Evolutionary conservation across 23 tunicate species (phyloP), one percentile per base, ranked within the genome.

Genomic region (Ciona savignyi): DNA sequence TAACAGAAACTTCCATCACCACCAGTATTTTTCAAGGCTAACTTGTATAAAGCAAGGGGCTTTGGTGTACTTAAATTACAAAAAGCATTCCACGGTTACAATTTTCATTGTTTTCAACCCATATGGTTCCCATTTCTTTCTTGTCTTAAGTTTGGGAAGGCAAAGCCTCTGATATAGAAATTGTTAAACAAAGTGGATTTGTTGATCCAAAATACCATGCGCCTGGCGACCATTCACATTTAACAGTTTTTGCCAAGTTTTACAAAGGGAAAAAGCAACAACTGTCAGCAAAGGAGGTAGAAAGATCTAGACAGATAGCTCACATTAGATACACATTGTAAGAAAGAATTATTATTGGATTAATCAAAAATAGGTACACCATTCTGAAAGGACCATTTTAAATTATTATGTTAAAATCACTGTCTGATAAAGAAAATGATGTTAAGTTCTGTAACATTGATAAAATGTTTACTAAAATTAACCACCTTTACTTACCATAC

Each of bases 101-200:
- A 25, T 76, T 23, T 66, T 76, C 29, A 34, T 76, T 33, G 60
- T 25, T 4, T 32, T 27, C 30, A 33, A 42, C 24, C 80, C 80
- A 26, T 68, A 65, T 22, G 80, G 80, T 31, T 29, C 56, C n/a
- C 15, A 66, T 76, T 30, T 30, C 73, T 2, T 76, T 29, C 27
- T 19, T 76, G 21, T 65, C 72, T 11, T 32, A 66, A 31, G 80
- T 32, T 15, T 76, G 73, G 73, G 80, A 56, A 11, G 80, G 80
- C 0, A 65, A 72, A 65, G 72, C 67, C 33, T 65, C 73, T 0
- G 80, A 76, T 27, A 33, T 49, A 4, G 30, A 26, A n/a, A 0
- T 74, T 27, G 67, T 60, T 20, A 26, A 23, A 74, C 29, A 25
- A 3, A 6, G 27, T 23, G 32, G 21, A 20, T 74, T 74, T 74